phyloP scores from a whole-genome alignment of 2,113 vertebrate species.

The Sorex araneus region DNA sequence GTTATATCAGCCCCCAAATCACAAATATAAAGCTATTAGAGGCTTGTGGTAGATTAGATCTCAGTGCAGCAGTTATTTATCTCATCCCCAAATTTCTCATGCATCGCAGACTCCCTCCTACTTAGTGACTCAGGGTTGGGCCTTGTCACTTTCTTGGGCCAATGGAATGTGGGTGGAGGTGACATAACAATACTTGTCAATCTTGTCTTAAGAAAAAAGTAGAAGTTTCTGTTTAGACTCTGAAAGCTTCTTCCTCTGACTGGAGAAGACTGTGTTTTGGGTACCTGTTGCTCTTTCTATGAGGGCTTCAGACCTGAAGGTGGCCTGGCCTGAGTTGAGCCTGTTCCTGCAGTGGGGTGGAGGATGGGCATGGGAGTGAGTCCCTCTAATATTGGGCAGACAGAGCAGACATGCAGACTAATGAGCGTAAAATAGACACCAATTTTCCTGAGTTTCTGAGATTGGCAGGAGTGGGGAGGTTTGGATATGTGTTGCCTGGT shows the following conservation, averaged over 20 bases:
- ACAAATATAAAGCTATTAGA: conserved; percentile 21
- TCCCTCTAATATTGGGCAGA: not conserved
- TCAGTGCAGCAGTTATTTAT: not conserved
- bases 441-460: not conserved
- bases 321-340: not conserved
- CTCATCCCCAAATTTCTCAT: not conserved
- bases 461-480: not conserved
- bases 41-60: not conserved
- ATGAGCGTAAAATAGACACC: not conserved
- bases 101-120: not conserved
- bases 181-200: not conserved
- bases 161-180: not conserved
- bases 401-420: not conserved
- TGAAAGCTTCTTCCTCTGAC: not conserved
- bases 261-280: not conserved
- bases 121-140: not conserved
- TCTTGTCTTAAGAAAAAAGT: not conserved
- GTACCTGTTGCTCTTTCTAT: not conserved
- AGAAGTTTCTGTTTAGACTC: not conserved
- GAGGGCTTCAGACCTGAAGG: no score
- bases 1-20: not conserved
- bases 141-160: conserved; percentile 11
- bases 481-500: conserved; percentile 2
- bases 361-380: no score
- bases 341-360: not conserved